These are phyloP conservation scores for Spilosoma lubricipeda DNA, from an alignment of 2,888 invertebrate species.

Conservation along the genomic window DNA sequence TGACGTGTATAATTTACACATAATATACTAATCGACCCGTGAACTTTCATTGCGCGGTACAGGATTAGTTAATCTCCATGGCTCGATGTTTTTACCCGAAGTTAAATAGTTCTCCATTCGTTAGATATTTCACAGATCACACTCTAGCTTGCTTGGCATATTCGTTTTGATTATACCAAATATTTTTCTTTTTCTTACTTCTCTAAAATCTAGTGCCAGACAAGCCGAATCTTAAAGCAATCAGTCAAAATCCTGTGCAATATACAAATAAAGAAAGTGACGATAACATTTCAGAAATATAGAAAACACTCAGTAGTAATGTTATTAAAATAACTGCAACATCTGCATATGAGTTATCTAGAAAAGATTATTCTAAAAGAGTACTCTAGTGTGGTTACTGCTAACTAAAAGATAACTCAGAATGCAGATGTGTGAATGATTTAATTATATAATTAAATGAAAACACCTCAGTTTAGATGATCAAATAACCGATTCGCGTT, in stretches of 20 bases:
- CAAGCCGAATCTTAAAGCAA: not conserved
- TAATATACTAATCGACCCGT: no score
- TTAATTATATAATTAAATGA: slow-evolving; percentile 2
- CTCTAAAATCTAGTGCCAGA: not conserved
- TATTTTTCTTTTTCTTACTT: not conserved
- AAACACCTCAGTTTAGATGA: slow-evolving; percentile 36
- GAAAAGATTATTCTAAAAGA: not conserved
- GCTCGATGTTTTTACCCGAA: no score
- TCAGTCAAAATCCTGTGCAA: not conserved
- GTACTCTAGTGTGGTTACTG: not conserved
- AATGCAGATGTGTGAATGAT: not conserved
- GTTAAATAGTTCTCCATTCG: no score
- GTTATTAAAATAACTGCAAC: no score
- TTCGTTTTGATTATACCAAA: not conserved
- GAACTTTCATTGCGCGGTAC: not conserved
- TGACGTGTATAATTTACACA: not conserved
- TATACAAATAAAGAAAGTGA: not conserved
- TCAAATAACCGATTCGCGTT: slow-evolving; percentile 59
- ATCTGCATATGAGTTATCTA: not conserved
- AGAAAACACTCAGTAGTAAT: not conserved
- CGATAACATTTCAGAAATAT: not conserved
- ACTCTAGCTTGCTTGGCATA: not conserved
- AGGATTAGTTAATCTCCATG: not conserved
- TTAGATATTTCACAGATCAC: not conserved
- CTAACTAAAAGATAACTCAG: not conserved